These are phyloP conservation scores for Saturnia japonica DNA, from an alignment of 2,888 invertebrate species.

Conservation along the genomic window DNA sequence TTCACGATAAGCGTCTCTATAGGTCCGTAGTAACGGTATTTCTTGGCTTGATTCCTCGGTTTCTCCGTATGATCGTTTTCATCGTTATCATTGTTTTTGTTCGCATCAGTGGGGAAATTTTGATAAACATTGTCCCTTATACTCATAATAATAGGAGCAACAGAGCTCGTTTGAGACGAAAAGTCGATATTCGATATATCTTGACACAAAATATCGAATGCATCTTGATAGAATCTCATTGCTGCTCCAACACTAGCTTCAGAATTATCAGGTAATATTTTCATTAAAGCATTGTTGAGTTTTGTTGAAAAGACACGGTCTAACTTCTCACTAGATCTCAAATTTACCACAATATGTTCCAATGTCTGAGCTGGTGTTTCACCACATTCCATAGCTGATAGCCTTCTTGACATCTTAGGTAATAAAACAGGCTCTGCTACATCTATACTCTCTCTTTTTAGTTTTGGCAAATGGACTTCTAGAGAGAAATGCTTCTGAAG, in stretches of 20 bases:
- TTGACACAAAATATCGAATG: constrained; percentile 60
- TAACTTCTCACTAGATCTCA: constrained; percentile 61
- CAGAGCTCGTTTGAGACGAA: constrained; percentile 63
- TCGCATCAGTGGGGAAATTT: constrained; percentile 68
- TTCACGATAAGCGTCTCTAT: constrained; percentile 68
- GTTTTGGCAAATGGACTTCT: constrained; percentile 65
- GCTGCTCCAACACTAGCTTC: constrained; percentile 69
- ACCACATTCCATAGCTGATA: constrained; percentile 66
- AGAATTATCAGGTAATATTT: constrained; percentile 69
- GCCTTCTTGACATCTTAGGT: constrained; percentile 71
- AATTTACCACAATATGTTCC: constrained; percentile 54
- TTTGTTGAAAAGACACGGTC: constrained; percentile 61
- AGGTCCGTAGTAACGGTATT: constrained; percentile 73
- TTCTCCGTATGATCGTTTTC: constrained; percentile 67
- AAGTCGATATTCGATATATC: constrained; percentile 63
- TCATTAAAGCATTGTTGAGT: constrained; percentile 59
- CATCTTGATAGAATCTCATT: constrained; percentile 63
- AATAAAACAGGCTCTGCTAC: constrained; percentile 69
- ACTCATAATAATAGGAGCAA: constrained; percentile 77
- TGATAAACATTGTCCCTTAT: constrained; percentile 77
- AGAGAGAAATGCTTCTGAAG: constrained; percentile 70
- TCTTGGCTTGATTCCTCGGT: constrained; percentile 67
- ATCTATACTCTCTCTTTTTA: constrained; percentile 72
- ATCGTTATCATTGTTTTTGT: constrained; percentile 71
- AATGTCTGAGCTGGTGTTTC: constrained; percentile 57